These are phyloP conservation scores for Lucifuga dentata DNA, from an alignment of 2,113 vertebrate species.

Conservation along the genomic window DNA sequence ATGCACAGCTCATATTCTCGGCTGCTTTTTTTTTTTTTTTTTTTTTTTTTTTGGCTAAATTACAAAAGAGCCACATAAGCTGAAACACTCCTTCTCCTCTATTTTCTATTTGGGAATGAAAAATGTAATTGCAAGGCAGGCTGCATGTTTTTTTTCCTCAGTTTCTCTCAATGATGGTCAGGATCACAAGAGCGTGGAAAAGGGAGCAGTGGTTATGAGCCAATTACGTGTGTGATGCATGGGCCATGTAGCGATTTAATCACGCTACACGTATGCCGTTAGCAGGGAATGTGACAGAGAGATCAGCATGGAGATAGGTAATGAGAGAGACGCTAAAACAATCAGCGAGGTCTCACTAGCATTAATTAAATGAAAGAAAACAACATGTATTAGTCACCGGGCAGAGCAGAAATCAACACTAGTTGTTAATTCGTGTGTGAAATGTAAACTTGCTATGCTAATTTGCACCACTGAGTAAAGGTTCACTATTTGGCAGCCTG, in stretches of 20 bases:
- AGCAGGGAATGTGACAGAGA: constrained; percentile 36
- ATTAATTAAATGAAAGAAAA: constrained; percentile 66
- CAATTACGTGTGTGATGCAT: constrained; percentile 38
- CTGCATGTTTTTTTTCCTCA: neutral
- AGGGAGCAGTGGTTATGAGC: neutral
- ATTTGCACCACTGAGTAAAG: constrained; percentile 1
- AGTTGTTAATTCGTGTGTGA: constrained; percentile 27
- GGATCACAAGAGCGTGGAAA: neutral
- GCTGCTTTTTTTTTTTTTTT: constrained; percentile 8
- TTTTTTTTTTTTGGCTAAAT: constrained; percentile 34
- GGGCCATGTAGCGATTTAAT: constrained; percentile 33
- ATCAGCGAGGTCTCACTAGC: constrained; percentile 30
- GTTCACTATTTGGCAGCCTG: neutral
- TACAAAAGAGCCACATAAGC: constrained; percentile 17
- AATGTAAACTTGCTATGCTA: neutral
- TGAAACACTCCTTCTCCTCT: constrained; percentile 3
- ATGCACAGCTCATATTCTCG: constrained; percentile 3
- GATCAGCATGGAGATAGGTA: constrained; percentile 54
- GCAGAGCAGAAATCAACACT: constrained; percentile 21
- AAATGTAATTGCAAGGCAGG: constrained; percentile 28
- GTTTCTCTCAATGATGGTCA: constrained; percentile 27
- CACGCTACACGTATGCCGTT: constrained; percentile 44
- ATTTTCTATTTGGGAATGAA: constrained; percentile 17
- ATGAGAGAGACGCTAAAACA: constrained; percentile 54
- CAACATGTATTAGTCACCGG: neutral